These are phyloP conservation scores for Pungitius pungitius DNA, from an alignment of 2,113 vertebrate species.

Conservation along the genomic window DNA sequence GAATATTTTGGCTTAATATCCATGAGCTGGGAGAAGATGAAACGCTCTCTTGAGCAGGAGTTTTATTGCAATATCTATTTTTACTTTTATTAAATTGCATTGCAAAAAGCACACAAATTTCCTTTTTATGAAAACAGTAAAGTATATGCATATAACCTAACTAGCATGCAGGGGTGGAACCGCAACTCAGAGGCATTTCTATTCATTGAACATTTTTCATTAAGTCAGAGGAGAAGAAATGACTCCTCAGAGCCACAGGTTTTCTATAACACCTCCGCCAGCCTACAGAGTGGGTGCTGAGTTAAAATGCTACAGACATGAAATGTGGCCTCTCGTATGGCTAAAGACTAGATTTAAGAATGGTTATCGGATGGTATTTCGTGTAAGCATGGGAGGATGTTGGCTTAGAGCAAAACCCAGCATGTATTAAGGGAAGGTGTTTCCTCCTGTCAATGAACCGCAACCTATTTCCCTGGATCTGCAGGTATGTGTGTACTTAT, in stretches of 20 bases:
- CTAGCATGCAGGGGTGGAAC: constrained; percentile 25
- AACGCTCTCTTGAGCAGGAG: constrained; percentile 39
- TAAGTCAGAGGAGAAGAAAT: constrained; percentile 65
- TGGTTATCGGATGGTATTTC: constrained; percentile 60
- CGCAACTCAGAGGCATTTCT: constrained; percentile 48
- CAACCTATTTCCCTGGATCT: constrained; percentile 38
- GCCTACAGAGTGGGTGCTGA: constrained; percentile 27
- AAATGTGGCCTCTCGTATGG: constrained; percentile 52
- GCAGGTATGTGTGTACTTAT: constrained; percentile 39
- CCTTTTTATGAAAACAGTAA: constrained; percentile 65
- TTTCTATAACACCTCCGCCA: constrained; percentile 43
- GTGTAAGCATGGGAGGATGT: constrained; percentile 39
- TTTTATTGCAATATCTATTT: constrained; percentile 41
- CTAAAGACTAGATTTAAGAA: constrained; percentile 44
- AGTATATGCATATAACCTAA: constrained; percentile 61
- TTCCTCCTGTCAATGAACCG: constrained; percentile 47
- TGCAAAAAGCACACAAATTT: constrained; percentile 50
- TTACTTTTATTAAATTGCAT: constrained; percentile 50
- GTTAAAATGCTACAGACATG: constrained; percentile 56
- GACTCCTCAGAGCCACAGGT: constrained; percentile 51
- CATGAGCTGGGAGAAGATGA: constrained; percentile 43
- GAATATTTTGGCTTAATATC: constrained; percentile 40
- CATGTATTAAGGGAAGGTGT: constrained; percentile 40
- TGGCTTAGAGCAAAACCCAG: constrained; percentile 20
- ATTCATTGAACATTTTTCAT: constrained; percentile 58